Evolutionary conservation across 2,113 vertebrate genomes (phyloP), one percentile per base, ranked within the genome.

Genomic region (Phaethornis superciliosus): DNA sequence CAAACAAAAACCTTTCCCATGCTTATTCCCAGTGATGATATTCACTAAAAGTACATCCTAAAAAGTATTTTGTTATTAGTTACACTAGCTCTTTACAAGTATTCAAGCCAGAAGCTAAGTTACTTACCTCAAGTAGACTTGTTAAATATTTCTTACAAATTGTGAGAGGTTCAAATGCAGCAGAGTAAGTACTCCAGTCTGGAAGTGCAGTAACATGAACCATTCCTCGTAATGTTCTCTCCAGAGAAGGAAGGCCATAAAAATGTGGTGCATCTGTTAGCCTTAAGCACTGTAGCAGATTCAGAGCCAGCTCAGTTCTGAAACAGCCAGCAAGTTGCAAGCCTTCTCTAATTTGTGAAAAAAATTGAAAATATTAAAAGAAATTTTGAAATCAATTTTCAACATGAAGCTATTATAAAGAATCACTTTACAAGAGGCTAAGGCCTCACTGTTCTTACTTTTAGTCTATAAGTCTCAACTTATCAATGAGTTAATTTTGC

Each of bases 211-310:
- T 99, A 87, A 99, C 97, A 74, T 98, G 98, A 71, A 98, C 98
- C 98, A 99, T 98, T 83, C 98, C 98, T 90, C 96, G 97, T 70
- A 99, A 95, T 3, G 98, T 98, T 95, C 99, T 98, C 97, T 99
- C 99, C 67, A 99, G 97, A 51, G 98, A 99, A 37, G 99, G 99
- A 37, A 99, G 98, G 33, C 99, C 99, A 12, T 99, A 99, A 97
- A 99, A 99, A 72, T 98, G 98, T 0, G 99, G 99, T 3, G 98
- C 99, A 19, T 99, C 98, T 4, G 99, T 99, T 81, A 99, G 95
- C 44, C 98, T 97, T 87, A 99, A 98, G 96, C 98, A 98, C 69
- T 98, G 98, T 17, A 99, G 98, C 92, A 99, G 97, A 37, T 98
- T 97, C 92, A 98, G 77, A 32, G 99, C 98, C 94, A 99, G 96